A percentile compares a stretch with the other conserved stretches of the same genome.
phyloP scores from a whole-genome alignment of 2,113 vertebrate genomes.

The Protomyctophum bolini region DNA sequence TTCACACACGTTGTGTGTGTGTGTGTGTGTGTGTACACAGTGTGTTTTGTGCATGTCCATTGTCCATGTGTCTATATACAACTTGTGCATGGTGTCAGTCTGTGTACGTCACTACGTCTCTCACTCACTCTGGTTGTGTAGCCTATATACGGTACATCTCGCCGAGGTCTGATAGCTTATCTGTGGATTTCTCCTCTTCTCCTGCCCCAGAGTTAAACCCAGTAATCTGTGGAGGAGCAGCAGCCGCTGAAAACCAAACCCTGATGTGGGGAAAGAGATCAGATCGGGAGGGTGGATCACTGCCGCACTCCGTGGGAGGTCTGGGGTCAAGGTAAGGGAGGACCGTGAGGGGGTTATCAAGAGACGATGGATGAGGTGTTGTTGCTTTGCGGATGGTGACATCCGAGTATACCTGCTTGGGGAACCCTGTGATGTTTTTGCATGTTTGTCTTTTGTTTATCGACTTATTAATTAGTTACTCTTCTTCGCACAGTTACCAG shows the following conservation, averaged over 20 bases:
- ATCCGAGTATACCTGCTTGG: too few relatives aligned
- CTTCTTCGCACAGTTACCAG: too few relatives aligned
- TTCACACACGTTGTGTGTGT: neutral
- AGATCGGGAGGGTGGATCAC: slow-evolving; percentile 47
- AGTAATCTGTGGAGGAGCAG: slow-evolving; percentile 48
- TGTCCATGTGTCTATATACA: neutral
- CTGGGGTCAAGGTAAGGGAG: slow-evolving; percentile 26
- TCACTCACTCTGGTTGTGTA: neutral
- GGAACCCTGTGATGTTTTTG: too few relatives aligned
- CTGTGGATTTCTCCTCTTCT: slow-evolving; percentile 55
- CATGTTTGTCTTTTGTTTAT: too few relatives aligned
- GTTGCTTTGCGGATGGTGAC: neutral
- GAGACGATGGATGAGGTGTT: neutral
- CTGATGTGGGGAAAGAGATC: slow-evolving; percentile 33
- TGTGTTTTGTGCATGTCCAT: neutral
- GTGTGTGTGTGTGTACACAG: neutral
- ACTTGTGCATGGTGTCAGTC: neutral
- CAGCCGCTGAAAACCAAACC: slow-evolving; percentile 52
- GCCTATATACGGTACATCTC: neutral
- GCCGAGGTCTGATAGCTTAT: slow-evolving; percentile 61
- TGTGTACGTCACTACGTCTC: neutral
- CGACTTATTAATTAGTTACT: too few relatives aligned
- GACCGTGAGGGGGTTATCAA: slow-evolving; percentile 8
- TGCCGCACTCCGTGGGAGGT: slow-evolving; percentile 1
- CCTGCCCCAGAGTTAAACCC: slow-evolving; percentile 51